Base-by-base conservation (phyloP, 2,797 vertebrate species). In the Leuciscus waleckii region DNA sequence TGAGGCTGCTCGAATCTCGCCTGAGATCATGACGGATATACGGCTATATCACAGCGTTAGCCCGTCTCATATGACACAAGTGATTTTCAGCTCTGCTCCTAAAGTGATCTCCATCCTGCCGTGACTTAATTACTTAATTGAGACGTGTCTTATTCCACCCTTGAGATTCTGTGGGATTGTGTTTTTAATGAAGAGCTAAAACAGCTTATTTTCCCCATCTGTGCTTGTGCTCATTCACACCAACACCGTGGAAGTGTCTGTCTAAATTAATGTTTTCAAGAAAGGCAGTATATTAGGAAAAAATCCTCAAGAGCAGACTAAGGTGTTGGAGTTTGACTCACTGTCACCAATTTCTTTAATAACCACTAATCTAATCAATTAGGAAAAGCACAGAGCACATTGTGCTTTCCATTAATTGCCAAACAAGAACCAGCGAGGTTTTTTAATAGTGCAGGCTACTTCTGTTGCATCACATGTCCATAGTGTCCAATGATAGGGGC, bases 131-230 rank as follows among this genome's bases (percentile, higher is more conserved):
- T 85, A 84, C 87, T 86, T 88, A 86, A 69, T 41, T 85, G 81
- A 63, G 85, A 75, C 16, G 78, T 81, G 68, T 86, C 74, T 49
- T 68, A 91, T 90, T 89, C 91, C 89, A 92, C 91, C 92, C 93
- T 89, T 81, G 92, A 94, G 94, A 90, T 90, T 91, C 92, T 90
- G 91, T 86, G 89, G 92, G 93, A 94, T 94, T 92, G 93, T 92
- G 88, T 90, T 92, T 93, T 93, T 95, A 95, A 94, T 95, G 93
- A 95, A 91, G 91, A 90, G 89, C 89, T 93, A 90, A 89, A 94
- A 95, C 92, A 94, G 93, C 93, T 94, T 94, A 93, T 95, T 94
- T 93, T 91, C 90, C 90, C 93, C 94, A 95, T 95, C 93, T 94
- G 92, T 92, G 92, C 93, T 90, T 91, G 90, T 89, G 89, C 88